These are phyloP conservation scores for Rhyacophila brunnea DNA, from an alignment of 1,140 invertebrate species.

Conservation along the genomic window DNA sequence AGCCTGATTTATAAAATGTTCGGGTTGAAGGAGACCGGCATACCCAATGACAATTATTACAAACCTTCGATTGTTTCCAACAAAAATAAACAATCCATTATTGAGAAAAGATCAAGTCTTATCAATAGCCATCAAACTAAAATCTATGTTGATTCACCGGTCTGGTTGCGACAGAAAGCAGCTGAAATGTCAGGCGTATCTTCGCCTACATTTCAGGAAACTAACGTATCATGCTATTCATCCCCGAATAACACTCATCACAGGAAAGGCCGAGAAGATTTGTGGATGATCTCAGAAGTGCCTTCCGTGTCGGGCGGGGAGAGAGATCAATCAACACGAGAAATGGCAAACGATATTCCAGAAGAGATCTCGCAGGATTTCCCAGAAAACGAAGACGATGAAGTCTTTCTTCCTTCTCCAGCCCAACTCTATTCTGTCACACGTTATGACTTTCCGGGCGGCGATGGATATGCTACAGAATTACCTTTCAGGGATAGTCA, in stretches of 20 bases:
- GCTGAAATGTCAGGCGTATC: constrained; percentile 40
- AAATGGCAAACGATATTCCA: neutral
- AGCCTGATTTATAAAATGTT: constrained; percentile 60
- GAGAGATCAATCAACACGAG: neutral
- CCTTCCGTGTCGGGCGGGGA: constrained; percentile 23
- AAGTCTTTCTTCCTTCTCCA: constrained; percentile 26
- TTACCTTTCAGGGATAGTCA: constrained; percentile 14
- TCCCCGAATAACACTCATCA: neutral
- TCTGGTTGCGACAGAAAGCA: constrained; percentile 49
- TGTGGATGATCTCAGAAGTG: constrained; percentile 34
- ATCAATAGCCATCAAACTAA: constrained; percentile 38
- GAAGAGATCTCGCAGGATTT: neutral
- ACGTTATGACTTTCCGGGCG: constrained; percentile 20
- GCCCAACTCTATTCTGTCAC: constrained; percentile 9
- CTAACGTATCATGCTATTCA: constrained; percentile 18
- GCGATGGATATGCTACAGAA: constrained; percentile 17
- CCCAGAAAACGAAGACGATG: constrained; percentile 25
- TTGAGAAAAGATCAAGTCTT: constrained; percentile 21
- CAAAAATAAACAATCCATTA: constrained; percentile 13
- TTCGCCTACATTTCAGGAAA: constrained; percentile 20
- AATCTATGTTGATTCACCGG: constrained; percentile 50
- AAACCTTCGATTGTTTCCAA: constrained; percentile 42
- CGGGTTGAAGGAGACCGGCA: constrained; percentile 46
- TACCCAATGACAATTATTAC: constrained; percentile 41
- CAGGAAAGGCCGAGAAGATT: constrained; percentile 7